Evolutionary conservation across 1,140 invertebrate species (phyloP), one percentile per base, ranked within the genome.

Genomic region (Drosophila dunni): DNA sequence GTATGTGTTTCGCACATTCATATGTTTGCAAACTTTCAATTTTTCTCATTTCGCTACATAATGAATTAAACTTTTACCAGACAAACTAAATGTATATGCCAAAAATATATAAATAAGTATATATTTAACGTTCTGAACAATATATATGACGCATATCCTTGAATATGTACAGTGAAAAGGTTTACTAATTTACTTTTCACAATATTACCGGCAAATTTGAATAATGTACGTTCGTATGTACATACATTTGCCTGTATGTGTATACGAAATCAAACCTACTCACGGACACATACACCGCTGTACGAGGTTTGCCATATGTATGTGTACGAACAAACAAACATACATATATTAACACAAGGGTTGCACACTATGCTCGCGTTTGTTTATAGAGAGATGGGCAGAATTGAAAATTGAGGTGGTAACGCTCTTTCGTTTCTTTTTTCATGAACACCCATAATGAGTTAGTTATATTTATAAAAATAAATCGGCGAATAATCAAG

Each of bases 171-270:
- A 46, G 3, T 38, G 7, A 20, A 11, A 20, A 40, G 53, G 13
- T 20, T 56, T 15, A 11, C 11, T 10, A 40, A 40, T 56, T 40
- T n/a, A 38, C 9, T 20, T 56, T 38, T 40, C 10, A 40, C 53
- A 38, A 15, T 56, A 20, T 61, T 46, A 20, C 53, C 66, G 46
- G 54, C 51, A 44, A 66, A 66, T 54, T 57, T 24, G 15, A 66
- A 45, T 48, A 20, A 62, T 62, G 45, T 48, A 62, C 24, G 24
- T 53, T 53, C 8, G 50, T 36, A 36, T 53, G 50, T 15, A 44
- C 15, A 11, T 29, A 40, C 10, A 42, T 40, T 24, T 63, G n/a
- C 33, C 24, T 44, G 38, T 42, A 33, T 45, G 17, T 44, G n/a
- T 66, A 33, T 20, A 56, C 51, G 34, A 56, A 40, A 38, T 36